Evolutionary conservation across 2,888 invertebrate species (phyloP).

Genomic region (Spisula solida): DNA sequence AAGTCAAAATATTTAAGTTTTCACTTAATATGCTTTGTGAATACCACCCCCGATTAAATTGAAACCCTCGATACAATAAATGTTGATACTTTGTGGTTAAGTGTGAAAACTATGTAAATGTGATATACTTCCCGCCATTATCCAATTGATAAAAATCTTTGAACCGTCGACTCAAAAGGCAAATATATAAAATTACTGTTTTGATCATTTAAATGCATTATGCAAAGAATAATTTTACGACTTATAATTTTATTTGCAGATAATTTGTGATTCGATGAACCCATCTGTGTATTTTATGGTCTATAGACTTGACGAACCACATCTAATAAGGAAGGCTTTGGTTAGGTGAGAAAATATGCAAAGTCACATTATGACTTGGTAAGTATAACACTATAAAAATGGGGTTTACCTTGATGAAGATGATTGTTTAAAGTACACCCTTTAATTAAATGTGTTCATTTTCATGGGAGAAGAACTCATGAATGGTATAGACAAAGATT

Average conservation of each 20-base stretch:
- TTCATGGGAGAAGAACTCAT: neutral
- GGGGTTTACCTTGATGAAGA: neutral
- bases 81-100: neutral
- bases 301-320: neutral
- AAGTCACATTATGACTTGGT: neutral
- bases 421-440: neutral
- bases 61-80: neutral
- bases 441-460: neutral
- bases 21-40: too few species aligned
- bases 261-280: slow-evolving; percentile 1
- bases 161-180: neutral
- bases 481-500: neutral
- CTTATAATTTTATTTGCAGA: slow-evolving; percentile 16
- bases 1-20: too few species aligned
- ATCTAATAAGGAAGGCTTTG: neutral
- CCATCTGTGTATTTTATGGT: neutral
- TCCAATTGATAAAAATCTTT: neutral
- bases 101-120: neutral
- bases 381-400: neutral
- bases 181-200: neutral
- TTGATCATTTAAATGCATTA: neutral
- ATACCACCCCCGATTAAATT: too few species aligned
- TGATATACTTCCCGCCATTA: neutral
- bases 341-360: neutral
- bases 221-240: neutral